Conservation (phyloP, 2,888 invertebrate species). For the Drosophila pseudotalamancana region DNA sequence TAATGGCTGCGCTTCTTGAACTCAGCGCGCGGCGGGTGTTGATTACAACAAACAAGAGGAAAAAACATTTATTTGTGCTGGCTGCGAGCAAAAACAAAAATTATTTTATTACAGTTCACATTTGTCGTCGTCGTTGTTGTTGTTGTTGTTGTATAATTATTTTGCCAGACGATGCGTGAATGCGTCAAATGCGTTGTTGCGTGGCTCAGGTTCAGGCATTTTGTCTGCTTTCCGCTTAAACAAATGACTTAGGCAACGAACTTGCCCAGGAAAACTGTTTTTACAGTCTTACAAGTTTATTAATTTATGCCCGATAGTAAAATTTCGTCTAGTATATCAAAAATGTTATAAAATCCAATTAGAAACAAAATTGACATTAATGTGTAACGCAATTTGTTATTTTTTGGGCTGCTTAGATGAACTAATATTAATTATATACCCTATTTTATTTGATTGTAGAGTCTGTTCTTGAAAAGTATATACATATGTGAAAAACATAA, state of each 20-base stretch:
- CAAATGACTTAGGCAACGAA: conserved; percentile 52
- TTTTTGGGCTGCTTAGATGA: background rate
- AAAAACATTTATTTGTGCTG: conserved; percentile 31
- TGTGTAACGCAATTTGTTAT: conserved; percentile 15
- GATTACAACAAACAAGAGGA: conserved; percentile 59
- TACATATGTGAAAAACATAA: conserved; percentile 33
- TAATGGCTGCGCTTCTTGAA: conserved; percentile 41
- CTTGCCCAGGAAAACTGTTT: conserved; percentile 53
- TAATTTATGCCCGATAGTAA: conserved; percentile 58
- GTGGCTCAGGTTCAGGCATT: conserved; percentile 35
- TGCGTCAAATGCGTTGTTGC: conserved; percentile 59
- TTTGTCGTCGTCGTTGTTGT: conserved; percentile 34
- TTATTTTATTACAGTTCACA: conserved; percentile 58
- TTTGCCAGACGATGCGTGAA: conserved; percentile 72
- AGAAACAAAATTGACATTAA: conserved; percentile 15
- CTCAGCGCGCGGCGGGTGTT: conserved; percentile 54
- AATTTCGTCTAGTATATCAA: conserved; percentile 15
- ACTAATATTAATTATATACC: background rate
- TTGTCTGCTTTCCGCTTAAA: conserved; percentile 27
- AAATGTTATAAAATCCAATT: conserved; percentile 27
- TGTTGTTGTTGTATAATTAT: conserved; percentile 55
- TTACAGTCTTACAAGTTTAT: conserved; percentile 67
- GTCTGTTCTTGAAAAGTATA: conserved; percentile 7
- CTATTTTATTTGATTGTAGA: conserved; percentile 8
- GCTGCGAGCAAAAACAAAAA: conserved; percentile 27